Evolutionary conservation across 2,888 invertebrate genomes (phyloP), one percentile per base, ranked within the genome.

Genomic region (Acrobasis suavella): DNA sequence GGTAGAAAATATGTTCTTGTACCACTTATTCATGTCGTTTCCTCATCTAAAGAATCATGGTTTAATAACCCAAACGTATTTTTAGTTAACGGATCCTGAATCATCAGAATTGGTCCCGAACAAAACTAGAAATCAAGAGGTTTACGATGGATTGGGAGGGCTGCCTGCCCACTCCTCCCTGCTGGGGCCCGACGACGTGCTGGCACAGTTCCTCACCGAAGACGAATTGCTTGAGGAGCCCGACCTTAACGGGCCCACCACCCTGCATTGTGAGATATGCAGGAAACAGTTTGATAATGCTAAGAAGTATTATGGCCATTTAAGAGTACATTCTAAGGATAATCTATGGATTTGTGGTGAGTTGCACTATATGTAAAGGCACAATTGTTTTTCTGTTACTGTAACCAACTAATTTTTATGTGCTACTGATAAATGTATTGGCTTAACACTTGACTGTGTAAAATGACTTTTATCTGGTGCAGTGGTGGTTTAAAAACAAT

Each of bases 231-330:
- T 91, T 56, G 91, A 92, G 52, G 91, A 91, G 68, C 91, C 91
- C 0, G 90, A 90, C 67, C 71, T 91, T 17, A 91, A 89, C 63
- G 91, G 91, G 0, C 91, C 91, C 0, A 86, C 92, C 1, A 88
- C 84, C 7, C 72, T 91, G 50, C 87, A 89, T 63, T 92, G 92
- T 64, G 92, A 92, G 68, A 91, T 92, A 60, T 92, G 92, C 72
- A 78, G 78, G 32, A 91, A 90, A 69, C 81, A 85, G 67, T 92
- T 92, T 74, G 91, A 90, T 64, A 91, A 91, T 66, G 89, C 91
- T 12, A 89, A 88, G 66, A 91, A 91, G 68, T 92, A 92, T 69
- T 91, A 91, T 70, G 92, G 92, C 12, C 92, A 92, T 73, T 72
- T 92, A 62, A 76, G 91, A 65, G 87, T 91, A 9, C 92, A 92